Conservation (phyloP, 2,888 invertebrate genomes). For the Nephrotoma flavescens region DNA sequence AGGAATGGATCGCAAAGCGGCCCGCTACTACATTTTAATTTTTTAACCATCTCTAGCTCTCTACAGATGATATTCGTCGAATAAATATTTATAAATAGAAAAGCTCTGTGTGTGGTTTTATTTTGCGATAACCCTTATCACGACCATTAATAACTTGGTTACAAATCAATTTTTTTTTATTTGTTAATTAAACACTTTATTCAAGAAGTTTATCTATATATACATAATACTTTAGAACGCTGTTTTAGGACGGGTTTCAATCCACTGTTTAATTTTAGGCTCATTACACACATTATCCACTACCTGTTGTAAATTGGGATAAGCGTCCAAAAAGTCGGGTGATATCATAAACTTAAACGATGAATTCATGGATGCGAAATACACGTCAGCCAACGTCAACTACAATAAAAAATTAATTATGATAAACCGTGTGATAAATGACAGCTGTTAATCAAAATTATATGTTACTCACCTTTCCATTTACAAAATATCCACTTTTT, state of each 20-base stretch:
- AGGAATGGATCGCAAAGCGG: not conserved
- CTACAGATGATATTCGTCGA: no score
- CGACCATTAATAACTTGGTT: not conserved
- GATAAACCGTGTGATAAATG: not conserved
- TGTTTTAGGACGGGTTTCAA: not conserved
- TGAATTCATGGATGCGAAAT: not conserved
- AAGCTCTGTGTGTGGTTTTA: not conserved
- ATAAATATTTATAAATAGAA: not conserved
- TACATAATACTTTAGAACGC: not conserved
- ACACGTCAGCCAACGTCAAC: not conserved
- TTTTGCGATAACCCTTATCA: not conserved
- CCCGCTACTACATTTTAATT: not conserved
- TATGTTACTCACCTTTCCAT: not conserved
- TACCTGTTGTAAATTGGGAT: not conserved
- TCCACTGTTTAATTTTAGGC: not conserved
- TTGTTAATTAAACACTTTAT: not conserved
- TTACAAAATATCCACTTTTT: not conserved
- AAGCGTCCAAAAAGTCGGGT: not conserved
- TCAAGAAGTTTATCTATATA: no score
- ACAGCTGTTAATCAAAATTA: not conserved
- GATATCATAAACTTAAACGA: not conserved
- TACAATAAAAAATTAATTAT: not conserved
- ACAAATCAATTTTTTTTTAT: not conserved
- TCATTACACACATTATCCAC: not conserved
- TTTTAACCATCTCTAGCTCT: not conserved